These are phyloP conservation scores for Zygaena filipendulae DNA, from an alignment of 2,888 invertebrate species.

Conservation along the genomic window DNA sequence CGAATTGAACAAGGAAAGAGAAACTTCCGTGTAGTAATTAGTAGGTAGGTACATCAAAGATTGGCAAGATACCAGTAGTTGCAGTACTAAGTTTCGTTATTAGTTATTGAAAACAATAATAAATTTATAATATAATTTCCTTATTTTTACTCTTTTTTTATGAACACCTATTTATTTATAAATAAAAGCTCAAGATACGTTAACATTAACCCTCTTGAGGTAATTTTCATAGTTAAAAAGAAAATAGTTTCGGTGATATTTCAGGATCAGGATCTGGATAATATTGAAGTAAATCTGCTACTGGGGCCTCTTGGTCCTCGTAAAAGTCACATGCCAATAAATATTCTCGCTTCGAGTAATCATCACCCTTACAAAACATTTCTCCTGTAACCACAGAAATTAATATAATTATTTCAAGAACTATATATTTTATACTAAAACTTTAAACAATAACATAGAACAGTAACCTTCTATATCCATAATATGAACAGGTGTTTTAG, in stretches of 20 bases:
- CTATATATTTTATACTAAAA: not conserved
- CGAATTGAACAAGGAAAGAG: too few relatives aligned
- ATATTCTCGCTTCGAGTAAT: slow-evolving; percentile 57
- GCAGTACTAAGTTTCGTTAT: too few relatives aligned
- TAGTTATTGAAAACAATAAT: too few relatives aligned
- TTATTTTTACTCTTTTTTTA: too few relatives aligned
- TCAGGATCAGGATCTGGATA: slow-evolving; percentile 58
- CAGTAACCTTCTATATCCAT: slow-evolving; percentile 60
- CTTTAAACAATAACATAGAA: not conserved
- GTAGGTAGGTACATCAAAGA: too few relatives aligned
- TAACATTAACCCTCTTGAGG: too few relatives aligned
- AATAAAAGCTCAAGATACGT: too few relatives aligned
- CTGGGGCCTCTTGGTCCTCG: slow-evolving; percentile 58
- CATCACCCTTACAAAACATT: slow-evolving; percentile 59
- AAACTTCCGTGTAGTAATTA: too few relatives aligned
- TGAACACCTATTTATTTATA: too few relatives aligned
- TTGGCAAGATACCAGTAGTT: too few relatives aligned
- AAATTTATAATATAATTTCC: too few relatives aligned
- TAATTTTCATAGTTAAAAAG: too few relatives aligned
- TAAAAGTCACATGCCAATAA: slow-evolving; percentile 58
- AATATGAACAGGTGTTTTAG: slow-evolving; percentile 46
- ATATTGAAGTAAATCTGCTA: slow-evolving; percentile 54
- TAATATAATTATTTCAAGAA: slow-evolving; percentile 1
- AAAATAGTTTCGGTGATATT: slow-evolving; percentile 41
- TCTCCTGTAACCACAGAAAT: slow-evolving; percentile 33